Conservation (phyloP, 30 jellyfish, hydroid and myxozoan species). For the Nemopilema nomurai region DNA sequence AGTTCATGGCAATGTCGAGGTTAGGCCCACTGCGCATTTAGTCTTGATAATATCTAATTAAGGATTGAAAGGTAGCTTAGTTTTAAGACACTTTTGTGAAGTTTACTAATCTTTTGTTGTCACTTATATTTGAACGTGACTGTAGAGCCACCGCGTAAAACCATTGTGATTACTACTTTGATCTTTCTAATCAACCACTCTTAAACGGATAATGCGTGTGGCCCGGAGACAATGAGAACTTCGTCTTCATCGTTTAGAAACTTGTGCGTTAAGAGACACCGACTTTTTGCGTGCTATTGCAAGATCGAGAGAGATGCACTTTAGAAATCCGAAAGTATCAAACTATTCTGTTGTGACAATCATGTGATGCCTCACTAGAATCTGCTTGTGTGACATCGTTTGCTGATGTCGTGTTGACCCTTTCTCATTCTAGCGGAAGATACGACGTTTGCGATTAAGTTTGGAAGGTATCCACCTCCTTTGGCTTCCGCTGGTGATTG, state of each 20-base stretch:
- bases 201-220: not conserved
- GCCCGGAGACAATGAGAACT: not conserved
- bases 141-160: not conserved
- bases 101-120: not conserved
- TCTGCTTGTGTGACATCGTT: not conserved
- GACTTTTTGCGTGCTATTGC: not conserved
- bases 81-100: not conserved
- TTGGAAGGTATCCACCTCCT: conserved; percentile 99
- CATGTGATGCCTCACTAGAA: no score
- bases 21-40: not conserved
- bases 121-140: not conserved
- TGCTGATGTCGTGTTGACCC: not conserved
- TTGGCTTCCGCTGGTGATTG: conserved; percentile 98
- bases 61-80: not conserved
- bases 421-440: conserved; percentile 95
- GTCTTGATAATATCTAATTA: not conserved
- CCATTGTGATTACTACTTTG: not conserved
- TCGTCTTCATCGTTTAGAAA: not conserved
- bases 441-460: conserved; percentile 89
- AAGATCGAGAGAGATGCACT: no score
- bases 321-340: no score
- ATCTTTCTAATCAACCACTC: not conserved
- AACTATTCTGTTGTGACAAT: no score
- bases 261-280: not conserved
- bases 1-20: not conserved